phyloP scores from a whole-genome alignment of 1,140 invertebrate species.

The Lordiphosa collinella region DNA sequence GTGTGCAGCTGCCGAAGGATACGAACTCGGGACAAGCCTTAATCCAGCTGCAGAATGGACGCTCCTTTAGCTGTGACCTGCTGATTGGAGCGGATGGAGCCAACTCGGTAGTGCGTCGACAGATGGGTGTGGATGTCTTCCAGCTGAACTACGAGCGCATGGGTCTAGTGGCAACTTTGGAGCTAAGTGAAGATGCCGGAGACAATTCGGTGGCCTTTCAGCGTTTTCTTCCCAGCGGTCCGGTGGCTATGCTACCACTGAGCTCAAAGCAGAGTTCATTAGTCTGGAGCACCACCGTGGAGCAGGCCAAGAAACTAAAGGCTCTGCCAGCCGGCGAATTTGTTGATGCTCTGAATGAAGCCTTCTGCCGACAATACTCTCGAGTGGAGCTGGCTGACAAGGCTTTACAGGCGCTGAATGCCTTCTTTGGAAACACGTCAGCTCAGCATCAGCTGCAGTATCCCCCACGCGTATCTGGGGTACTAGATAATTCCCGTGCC shows the following conservation, averaged over 20 bases:
- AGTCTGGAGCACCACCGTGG: slow-evolving; percentile 92
- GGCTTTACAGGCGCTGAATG: slow-evolving; percentile 80
- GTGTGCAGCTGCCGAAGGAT: slow-evolving; percentile 80
- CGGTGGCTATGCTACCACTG: slow-evolving; percentile 94
- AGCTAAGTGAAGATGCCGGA: slow-evolving; percentile 83
- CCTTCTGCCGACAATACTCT: slow-evolving; percentile 88
- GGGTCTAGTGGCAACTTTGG: slow-evolving; percentile 93
- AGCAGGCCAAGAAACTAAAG: slow-evolving; percentile 87
- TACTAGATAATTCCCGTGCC: slow-evolving; percentile 86
- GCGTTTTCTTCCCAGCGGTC: slow-evolving; percentile 93
- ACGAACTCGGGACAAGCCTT: slow-evolving; percentile 36
- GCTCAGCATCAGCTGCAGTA: slow-evolving; percentile 82
- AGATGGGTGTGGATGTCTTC: slow-evolving; percentile 89
- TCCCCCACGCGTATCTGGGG: slow-evolving; percentile 87
- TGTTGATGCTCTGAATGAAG: slow-evolving; percentile 93
- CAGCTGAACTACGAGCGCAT: slow-evolving; percentile 92
- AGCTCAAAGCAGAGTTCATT: slow-evolving; percentile 89
- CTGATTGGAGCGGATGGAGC: slow-evolving; percentile 96
- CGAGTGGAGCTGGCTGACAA: slow-evolving; percentile 81
- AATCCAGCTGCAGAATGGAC: slow-evolving; percentile 82
- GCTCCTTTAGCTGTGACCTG: slow-evolving; percentile 82
- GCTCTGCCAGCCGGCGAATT: slow-evolving; percentile 88
- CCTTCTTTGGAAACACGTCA: slow-evolving; percentile 49
- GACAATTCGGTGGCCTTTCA: slow-evolving; percentile 96
- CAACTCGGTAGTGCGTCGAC: slow-evolving; percentile 90